Conservation (phyloP, 2,113 vertebrate genomes). For the Maccullochella peelii region DNA sequence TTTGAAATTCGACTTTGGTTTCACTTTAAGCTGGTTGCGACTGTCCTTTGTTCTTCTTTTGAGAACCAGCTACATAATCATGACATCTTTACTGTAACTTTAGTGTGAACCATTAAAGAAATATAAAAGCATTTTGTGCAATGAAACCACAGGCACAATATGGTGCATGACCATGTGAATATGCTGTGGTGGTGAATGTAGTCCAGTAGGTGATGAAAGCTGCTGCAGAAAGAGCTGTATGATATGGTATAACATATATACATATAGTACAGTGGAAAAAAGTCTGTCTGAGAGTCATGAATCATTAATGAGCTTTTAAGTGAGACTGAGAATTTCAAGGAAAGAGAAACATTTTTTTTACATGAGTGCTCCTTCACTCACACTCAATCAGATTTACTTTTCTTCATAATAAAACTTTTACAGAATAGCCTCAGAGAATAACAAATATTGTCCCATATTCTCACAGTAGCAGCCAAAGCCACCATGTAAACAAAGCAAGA, state of each 20-base stretch:
- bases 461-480: conserved; percentile 22
- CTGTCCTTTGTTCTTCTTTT: background rate
- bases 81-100: no score
- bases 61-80: background rate
- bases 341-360: no score
- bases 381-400: conserved; percentile 17
- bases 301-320: background rate
- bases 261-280: no score
- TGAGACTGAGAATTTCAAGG: background rate
- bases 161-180: no score
- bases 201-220: background rate
- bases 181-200: no score
- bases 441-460: conserved; percentile 20
- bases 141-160: no score
- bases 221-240: background rate
- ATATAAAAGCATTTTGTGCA: no score
- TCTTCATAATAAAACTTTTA: conserved; percentile 20
- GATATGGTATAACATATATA: no score
- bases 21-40: background rate
- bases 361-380: no score
- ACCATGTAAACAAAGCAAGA: background rate
- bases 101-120: no score
- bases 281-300: background rate
- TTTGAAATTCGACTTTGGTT: background rate
- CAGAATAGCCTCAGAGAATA: background rate